A percentile compares a stretch with the other conserved stretches of the same genome.
phyloP scores from a whole-genome alignment of 1,140 invertebrate genomes.

The Stegodyphus dumicola region DNA sequence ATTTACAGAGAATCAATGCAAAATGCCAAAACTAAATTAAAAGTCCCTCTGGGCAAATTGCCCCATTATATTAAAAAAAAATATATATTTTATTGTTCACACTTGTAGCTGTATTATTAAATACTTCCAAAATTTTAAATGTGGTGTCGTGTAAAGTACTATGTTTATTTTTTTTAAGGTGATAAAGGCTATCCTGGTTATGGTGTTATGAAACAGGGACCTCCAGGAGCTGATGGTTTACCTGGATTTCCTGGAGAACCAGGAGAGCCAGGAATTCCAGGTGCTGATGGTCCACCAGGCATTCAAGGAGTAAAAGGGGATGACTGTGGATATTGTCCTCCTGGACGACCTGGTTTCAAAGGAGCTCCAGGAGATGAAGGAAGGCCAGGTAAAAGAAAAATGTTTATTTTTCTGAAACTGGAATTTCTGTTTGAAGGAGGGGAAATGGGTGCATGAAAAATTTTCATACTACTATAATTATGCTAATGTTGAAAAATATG shows the following conservation, averaged over 20 bases:
- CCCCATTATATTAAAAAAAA: no score
- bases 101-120: no score
- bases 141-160: no score
- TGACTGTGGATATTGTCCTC: constrained; percentile 66
- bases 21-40: no score
- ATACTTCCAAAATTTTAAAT: no score
- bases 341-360: constrained; percentile 74
- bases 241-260: constrained; percentile 63
- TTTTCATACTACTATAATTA: no score
- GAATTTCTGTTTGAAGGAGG: no score
- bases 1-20: no score
- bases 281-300: constrained; percentile 64
- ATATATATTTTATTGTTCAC: no score
- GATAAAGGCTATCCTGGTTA: constrained; percentile 60
- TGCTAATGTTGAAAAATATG: no score
- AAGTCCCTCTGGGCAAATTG: no score
- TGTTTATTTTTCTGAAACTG: background rate
- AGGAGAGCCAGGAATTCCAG: constrained; percentile 64
- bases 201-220: constrained; percentile 61
- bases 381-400: constrained; percentile 60
- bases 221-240: constrained; percentile 62
- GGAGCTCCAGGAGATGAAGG: constrained; percentile 60
- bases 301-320: constrained; percentile 64
- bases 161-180: constrained; percentile 35
- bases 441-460: no score